Conservation (phyloP, 2,797 vertebrate genomes). For the Echeneis naucrates region DNA sequence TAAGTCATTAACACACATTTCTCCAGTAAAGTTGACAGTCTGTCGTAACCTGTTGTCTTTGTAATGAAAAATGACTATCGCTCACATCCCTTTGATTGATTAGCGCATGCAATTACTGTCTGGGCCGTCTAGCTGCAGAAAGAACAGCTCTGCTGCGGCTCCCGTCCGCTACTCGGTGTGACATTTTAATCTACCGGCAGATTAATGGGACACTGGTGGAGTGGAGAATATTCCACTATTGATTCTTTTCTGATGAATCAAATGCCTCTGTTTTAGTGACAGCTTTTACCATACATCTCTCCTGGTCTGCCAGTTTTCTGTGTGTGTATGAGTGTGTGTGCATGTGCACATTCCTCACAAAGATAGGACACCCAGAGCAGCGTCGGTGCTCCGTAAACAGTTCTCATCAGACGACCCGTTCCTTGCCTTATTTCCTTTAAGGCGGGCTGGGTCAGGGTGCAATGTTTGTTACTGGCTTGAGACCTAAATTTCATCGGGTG, state of each 20-base stretch:
- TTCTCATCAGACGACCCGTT: slow-evolving; percentile 53
- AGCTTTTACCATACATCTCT: slow-evolving; percentile 65
- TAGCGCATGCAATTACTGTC: slow-evolving; percentile 79
- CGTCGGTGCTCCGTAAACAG: slow-evolving; percentile 72
- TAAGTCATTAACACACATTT: slow-evolving; percentile 76
- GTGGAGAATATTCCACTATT: slow-evolving; percentile 76
- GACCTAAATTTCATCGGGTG: slow-evolving; percentile 65
- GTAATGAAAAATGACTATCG: slow-evolving; percentile 78
- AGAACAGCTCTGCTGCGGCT: slow-evolving; percentile 64
- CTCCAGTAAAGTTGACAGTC: slow-evolving; percentile 64
- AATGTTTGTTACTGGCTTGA: slow-evolving; percentile 69
- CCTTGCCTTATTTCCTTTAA: slow-evolving; percentile 51
- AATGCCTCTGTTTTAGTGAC: slow-evolving; percentile 74
- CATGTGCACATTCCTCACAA: slow-evolving; percentile 52
- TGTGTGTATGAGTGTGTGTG: slow-evolving; percentile 26
- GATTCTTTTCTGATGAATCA: slow-evolving; percentile 80
- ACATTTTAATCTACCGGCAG: slow-evolving; percentile 81
- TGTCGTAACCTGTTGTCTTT: slow-evolving; percentile 77
- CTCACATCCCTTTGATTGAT: slow-evolving; percentile 78
- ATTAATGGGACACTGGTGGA: slow-evolving; percentile 78
- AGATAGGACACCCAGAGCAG: slow-evolving; percentile 61
- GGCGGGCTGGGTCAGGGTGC: slow-evolving; percentile 50
- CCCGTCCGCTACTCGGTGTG: slow-evolving; percentile 52
- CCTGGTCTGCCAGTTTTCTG: slow-evolving; percentile 39
- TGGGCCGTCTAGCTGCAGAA: slow-evolving; percentile 62